Conservation (phyloP, 2,113 vertebrate genomes). For the Ophthalmolycus amberensis region DNA sequence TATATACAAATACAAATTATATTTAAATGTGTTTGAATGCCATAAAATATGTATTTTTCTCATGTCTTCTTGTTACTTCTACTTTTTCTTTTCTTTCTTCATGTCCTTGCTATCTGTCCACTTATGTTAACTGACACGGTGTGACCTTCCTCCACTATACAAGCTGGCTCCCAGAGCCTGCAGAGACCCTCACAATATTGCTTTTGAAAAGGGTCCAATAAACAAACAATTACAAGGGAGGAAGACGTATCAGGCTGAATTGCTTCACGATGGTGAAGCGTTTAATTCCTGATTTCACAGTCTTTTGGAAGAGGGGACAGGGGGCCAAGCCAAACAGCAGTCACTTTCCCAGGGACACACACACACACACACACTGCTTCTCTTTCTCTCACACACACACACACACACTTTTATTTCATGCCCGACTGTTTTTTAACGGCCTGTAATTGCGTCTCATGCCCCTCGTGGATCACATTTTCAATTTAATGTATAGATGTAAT, state of each 20-base stretch:
- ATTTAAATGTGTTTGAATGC: background rate
- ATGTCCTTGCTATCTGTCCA: slow-evolving; percentile 28
- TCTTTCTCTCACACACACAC: slow-evolving; percentile 3
- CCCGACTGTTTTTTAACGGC: slow-evolving; percentile 52
- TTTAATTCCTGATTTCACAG: slow-evolving; percentile 86
- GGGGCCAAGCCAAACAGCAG: slow-evolving; percentile 74
- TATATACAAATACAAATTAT: background rate
- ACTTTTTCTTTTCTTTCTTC: slow-evolving; percentile 9
- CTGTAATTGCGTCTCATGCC: slow-evolving; percentile 64
- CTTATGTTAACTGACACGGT: slow-evolving; percentile 44
- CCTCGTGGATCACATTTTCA: slow-evolving; percentile 66
- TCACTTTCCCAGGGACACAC: slow-evolving; percentile 70
- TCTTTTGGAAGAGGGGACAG: slow-evolving; percentile 71
- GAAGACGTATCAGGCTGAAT: slow-evolving; percentile 77
- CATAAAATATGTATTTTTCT: background rate
- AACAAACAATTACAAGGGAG: slow-evolving; percentile 84
- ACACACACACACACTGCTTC: slow-evolving; percentile 32
- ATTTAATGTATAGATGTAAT: slow-evolving; percentile 77
- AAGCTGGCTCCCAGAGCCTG: slow-evolving; percentile 50
- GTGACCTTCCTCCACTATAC: slow-evolving; percentile 51
- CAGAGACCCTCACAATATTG: slow-evolving; percentile 68
- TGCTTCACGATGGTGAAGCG: slow-evolving; percentile 73
- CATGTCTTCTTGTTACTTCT: slow-evolving; percentile 1
- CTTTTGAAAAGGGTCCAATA: slow-evolving; percentile 82
- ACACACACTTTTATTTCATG: slow-evolving; percentile 52